These are phyloP conservation scores for Drosophila barbarae DNA, from an alignment of 2,888 invertebrate genomes.

Conservation along the genomic window DNA sequence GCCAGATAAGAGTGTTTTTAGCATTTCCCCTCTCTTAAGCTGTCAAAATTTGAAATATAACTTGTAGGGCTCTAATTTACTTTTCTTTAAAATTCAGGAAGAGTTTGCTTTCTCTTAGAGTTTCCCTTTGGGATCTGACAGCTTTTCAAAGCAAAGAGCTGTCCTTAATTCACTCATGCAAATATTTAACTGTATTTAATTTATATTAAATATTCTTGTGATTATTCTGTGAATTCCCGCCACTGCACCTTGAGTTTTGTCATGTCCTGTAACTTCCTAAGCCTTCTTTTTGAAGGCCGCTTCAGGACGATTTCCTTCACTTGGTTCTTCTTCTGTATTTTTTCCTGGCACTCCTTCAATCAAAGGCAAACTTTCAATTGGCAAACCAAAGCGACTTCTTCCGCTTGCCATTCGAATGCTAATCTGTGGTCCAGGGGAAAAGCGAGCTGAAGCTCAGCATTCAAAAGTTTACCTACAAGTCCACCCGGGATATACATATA, in stretches of 20 bases:
- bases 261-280: background rate
- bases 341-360: conserved; percentile 7
- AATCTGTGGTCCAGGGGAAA: conserved; percentile 18
- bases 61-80: background rate
- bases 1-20: background rate
- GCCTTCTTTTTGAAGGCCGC: background rate
- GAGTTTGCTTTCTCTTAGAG: too few relatives aligned
- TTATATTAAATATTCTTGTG: too few relatives aligned
- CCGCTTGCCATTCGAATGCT: conserved; percentile 17
- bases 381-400: conserved; percentile 12
- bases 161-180: background rate
- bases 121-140: too few relatives aligned
- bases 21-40: background rate
- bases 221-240: background rate
- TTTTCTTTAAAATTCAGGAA: too few relatives aligned
- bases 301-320: conserved; percentile 11
- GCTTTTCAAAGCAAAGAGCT: background rate
- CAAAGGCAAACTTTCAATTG: conserved; percentile 34
- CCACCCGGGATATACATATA: background rate
- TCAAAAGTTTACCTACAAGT: conserved; percentile 28
- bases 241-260: background rate
- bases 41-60: conserved; percentile 3
- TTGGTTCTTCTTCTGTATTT: background rate
- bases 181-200: background rate
- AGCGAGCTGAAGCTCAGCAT: conserved; percentile 14